phyloP scores from a whole-genome alignment of 1,140 invertebrate genomes.

The Drosophila saltans region DNA sequence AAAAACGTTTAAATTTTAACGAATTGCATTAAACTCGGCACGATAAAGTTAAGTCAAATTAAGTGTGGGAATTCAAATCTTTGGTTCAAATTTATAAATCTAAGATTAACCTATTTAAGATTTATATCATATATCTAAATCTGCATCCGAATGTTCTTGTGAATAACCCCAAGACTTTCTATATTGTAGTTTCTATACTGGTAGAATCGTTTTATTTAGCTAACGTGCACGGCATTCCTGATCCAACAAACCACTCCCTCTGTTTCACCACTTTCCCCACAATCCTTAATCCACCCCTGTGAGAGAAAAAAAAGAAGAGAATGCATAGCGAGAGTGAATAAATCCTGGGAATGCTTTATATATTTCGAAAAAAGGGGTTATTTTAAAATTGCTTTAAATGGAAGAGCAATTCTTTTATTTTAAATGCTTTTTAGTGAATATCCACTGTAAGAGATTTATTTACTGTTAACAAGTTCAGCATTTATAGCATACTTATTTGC shows the following conservation, averaged over 20 bases:
- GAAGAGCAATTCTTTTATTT: background rate
- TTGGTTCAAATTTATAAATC: no score
- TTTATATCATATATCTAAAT: no score
- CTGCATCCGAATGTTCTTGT: no score
- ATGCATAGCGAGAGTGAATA: background rate
- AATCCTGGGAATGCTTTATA: background rate
- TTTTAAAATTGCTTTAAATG: background rate
- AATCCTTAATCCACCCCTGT: background rate
- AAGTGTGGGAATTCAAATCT: no score
- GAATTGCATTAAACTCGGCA: no score
- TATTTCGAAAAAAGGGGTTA: background rate
- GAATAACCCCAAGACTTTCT: no score
- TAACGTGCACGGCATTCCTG: no score
- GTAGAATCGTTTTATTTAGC: no score
- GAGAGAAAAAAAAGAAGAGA: background rate
- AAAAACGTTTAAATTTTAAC: background rate
- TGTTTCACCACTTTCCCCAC: background rate
- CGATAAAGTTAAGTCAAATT: no score
- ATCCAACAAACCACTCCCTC: background rate
- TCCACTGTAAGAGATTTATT: constrained; percentile 14
- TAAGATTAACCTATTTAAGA: no score
- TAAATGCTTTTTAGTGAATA: constrained; percentile 10
- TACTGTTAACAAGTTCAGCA: constrained; percentile 14
- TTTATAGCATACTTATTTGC: constrained; percentile 28
- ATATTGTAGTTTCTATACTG: no score